Percentiles rank a stretch among this genome's conserved stretches.
Evolutionary conservation across 2,888 invertebrate genomes (phyloP).

Genomic region (Oscheius sp.): DNA sequence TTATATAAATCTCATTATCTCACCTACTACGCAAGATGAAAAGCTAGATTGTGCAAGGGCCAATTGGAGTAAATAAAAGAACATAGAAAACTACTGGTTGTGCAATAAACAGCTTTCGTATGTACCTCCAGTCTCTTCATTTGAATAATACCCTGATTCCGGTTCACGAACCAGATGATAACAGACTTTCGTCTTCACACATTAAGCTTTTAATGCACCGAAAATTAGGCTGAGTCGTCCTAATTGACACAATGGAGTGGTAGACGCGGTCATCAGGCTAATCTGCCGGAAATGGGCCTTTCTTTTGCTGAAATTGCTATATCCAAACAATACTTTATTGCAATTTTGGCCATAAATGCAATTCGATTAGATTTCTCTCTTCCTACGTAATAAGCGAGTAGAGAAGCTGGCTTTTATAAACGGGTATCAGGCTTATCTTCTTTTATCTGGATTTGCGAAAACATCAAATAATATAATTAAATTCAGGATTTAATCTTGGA

Average conservation of each 20-base stretch:
- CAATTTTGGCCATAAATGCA: too few species aligned
- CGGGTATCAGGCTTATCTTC: too few species aligned
- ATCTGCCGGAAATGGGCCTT: constrained; percentile 19
- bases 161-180: constrained; percentile 11
- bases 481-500: too few species aligned
- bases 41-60: not conserved
- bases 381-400: too few species aligned
- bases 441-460: too few species aligned
- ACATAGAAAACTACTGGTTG: not conserved
- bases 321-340: too few species aligned
- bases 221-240: not conserved
- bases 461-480: too few species aligned
- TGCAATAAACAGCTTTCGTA: not conserved
- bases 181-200: not conserved
- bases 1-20: not conserved
- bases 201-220: not conserved
- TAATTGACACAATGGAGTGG: constrained; percentile 29
- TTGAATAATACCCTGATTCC: constrained; percentile 21
- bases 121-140: not conserved
- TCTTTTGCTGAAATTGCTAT: not conserved
- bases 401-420: too few species aligned
- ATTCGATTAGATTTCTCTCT: not conserved
- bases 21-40: constrained; percentile 10
- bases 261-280: constrained; percentile 16
- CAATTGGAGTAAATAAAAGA: not conserved